Conservation (phyloP, 2,797 vertebrate species). For the Pelodytes ibericus region DNA sequence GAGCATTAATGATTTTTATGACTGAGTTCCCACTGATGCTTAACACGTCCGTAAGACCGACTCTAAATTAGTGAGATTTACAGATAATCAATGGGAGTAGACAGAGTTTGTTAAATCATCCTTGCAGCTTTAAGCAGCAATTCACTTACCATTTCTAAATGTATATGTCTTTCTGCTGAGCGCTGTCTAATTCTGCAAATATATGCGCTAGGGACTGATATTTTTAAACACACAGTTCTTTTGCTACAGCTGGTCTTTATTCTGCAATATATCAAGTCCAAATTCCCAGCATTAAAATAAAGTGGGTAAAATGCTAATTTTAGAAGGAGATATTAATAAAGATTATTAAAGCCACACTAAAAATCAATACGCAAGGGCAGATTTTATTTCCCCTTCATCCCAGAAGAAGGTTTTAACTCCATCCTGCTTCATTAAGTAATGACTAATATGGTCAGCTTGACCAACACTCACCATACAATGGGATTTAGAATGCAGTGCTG, state of each 20-base stretch:
- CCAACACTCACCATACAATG: no score
- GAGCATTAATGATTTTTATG: slow-evolving; percentile 35
- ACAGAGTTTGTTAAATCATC: slow-evolving; percentile 47
- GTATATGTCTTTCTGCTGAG: slow-evolving; percentile 39
- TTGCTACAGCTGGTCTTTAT: not conserved
- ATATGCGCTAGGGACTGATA: not conserved
- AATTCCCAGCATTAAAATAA: no score
- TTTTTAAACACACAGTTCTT: not conserved
- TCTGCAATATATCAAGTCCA: no score
- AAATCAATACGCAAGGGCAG: no score
- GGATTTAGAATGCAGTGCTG: no score
- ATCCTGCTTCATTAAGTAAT: no score
- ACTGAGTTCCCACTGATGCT: slow-evolving; percentile 37
- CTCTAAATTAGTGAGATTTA: slow-evolving; percentile 50
- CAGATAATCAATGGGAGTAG: slow-evolving; percentile 49
- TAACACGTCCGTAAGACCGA: slow-evolving; percentile 36
- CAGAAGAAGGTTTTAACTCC: no score
- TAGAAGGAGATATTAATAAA: no score
- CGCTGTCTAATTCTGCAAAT: slow-evolving; percentile 16
- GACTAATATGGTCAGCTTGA: no score
- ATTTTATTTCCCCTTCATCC: no score
- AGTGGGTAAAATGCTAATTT: no score
- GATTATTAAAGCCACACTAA: no score
- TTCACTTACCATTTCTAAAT: slow-evolving; percentile 50
- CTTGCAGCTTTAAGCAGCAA: slow-evolving; percentile 49